A percentile compares a stretch with the other conserved stretches of the same genome.
Conservation (phyloP, 2,888 invertebrate species). For the Drosophila picticornis region DNA sequence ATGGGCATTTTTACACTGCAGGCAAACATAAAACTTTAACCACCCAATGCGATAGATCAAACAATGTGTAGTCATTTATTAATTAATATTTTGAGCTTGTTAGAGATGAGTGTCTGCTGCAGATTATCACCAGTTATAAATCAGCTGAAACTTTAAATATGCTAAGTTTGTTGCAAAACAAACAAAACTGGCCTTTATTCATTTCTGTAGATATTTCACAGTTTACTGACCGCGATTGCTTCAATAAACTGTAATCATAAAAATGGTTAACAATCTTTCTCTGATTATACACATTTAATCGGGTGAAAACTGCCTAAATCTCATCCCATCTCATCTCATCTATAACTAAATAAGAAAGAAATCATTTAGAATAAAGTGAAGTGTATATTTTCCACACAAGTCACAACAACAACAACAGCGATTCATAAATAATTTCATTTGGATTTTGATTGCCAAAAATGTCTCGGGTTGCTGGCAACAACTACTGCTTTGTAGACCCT, state of each 20-base stretch:
- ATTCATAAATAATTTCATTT: conserved; percentile 6
- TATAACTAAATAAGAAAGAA: neutral
- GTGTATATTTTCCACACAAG: neutral
- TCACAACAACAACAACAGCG: neutral
- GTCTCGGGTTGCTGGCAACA: conserved; percentile 8
- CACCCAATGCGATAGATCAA: conserved; percentile 41
- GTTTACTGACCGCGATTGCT: neutral
- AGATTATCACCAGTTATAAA: neutral
- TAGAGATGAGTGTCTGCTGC: neutral
- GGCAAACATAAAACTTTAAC: conserved; percentile 34
- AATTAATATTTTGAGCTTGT: conserved; percentile 7
- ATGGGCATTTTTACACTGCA: conserved; percentile 63
- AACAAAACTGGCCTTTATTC: neutral
- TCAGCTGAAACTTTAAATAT: neutral
- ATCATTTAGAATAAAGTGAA: neutral
- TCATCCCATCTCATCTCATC: no score
- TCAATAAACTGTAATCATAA: neutral
- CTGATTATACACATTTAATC: neutral
- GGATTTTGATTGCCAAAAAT: conserved; percentile 9
- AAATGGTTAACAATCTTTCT: neutral
- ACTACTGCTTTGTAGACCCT: conserved; percentile 38
- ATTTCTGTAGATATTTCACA: neutral
- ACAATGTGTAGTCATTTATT: conserved; percentile 9
- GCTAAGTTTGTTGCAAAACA: neutral
- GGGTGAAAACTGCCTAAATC: neutral